Conservation (phyloP, 1,140 invertebrate species). For the Copidosoma floridanum region DNA sequence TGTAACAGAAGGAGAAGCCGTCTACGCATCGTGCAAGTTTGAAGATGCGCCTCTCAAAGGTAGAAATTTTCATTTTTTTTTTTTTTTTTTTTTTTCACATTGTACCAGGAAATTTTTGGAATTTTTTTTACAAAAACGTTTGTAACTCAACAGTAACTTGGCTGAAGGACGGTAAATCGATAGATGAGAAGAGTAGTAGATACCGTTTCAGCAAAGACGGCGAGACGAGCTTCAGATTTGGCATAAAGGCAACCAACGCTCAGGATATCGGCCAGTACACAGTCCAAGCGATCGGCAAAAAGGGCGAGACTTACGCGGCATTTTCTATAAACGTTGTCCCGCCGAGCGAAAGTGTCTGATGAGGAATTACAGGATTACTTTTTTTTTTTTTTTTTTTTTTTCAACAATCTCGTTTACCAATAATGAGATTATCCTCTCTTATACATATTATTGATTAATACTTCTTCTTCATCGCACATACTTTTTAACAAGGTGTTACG, state of each 20-base stretch:
- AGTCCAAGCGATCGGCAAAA: conserved; percentile 81
- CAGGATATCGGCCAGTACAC: conserved; percentile 89
- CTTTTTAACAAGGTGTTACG: background rate
- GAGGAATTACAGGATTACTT: background rate
- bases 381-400: background rate
- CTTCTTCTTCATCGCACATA: background rate
- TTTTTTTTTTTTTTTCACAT: background rate
- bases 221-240: conserved; percentile 72
- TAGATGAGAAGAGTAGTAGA: conserved; percentile 70
- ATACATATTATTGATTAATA: too few species aligned
- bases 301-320: conserved; percentile 76
- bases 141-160: conserved; percentile 69
- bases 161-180: conserved; percentile 87
- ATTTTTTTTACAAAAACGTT: conserved; percentile 11
- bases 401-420: background rate
- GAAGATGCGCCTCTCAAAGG: conserved; percentile 68
- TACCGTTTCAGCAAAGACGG: conserved; percentile 81
- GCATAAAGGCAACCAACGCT: conserved; percentile 71
- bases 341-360: conserved; percentile 39
- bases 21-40: conserved; percentile 77
- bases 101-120: background rate
- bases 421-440: background rate
- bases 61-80: conserved; percentile 37
- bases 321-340: conserved; percentile 82
- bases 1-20: conserved; percentile 77